Percentiles rank a stretch among this genome's conserved stretches.
Conservation (phyloP, 2,797 vertebrate genomes). For the Sparus aurata region DNA sequence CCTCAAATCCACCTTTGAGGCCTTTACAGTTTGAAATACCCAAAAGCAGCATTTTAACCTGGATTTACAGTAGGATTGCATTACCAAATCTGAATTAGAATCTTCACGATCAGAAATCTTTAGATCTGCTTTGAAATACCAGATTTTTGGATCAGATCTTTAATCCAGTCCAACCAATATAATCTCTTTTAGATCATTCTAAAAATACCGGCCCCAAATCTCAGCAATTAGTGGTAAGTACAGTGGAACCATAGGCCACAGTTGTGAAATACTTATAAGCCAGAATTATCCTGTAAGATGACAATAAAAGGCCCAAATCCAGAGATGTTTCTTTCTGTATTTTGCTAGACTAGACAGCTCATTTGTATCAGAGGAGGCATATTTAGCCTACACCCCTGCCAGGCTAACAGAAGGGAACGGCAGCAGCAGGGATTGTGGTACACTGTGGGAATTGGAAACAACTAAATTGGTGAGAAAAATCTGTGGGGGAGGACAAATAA, state of each 20-base stretch:
- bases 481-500: not conserved
- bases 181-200: too few relatives aligned
- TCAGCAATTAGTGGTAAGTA: not conserved
- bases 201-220: too few relatives aligned
- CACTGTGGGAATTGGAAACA: constrained; percentile 3
- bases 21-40: too few relatives aligned
- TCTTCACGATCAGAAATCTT: too few relatives aligned
- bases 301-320: not conserved
- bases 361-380: constrained; percentile 7
- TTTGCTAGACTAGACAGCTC: not conserved
- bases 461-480: constrained; percentile 22
- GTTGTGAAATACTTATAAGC: not conserved
- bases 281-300: not conserved
- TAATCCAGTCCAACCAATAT: too few relatives aligned
- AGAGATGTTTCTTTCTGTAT: not conserved
- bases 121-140: too few relatives aligned
- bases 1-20: too few relatives aligned
- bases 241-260: not conserved
- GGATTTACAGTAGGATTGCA: too few relatives aligned
- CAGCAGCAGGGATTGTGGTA: not conserved
- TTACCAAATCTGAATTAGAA: too few relatives aligned
- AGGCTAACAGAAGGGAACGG: not conserved
- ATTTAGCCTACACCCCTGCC: not conserved
- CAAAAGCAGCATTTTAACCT: too few relatives aligned
- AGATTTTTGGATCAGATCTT: too few relatives aligned